Percentiles rank a stretch among this genome's conserved stretches.
Evolutionary conservation across 2,888 invertebrate genomes (phyloP).

Genomic region (Drosophila peninsularis): DNA sequence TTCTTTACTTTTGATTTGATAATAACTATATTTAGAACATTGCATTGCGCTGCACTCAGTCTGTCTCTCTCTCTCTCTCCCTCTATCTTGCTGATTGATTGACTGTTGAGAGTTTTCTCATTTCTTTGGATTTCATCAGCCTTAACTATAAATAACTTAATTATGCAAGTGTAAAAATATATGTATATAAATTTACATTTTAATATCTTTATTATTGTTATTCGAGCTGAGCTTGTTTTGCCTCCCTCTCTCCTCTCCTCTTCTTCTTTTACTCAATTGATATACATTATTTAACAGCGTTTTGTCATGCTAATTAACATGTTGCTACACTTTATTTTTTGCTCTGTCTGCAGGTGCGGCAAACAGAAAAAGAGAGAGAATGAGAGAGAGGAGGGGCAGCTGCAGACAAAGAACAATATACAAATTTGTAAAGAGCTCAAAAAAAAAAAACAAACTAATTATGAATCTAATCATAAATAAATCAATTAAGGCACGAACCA

Average conservation of each 20-base stretch:
- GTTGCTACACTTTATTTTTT: conserved; percentile 15
- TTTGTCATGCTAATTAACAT: conserved; percentile 40
- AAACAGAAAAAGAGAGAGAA: background rate
- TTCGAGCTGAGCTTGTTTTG: conserved; percentile 49
- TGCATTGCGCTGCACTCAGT: conserved; percentile 28
- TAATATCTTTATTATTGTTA: conserved; percentile 36
- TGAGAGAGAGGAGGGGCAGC: background rate
- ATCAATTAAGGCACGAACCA: conserved; percentile 61
- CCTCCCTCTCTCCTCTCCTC: background rate
- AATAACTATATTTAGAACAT: conserved; percentile 65
- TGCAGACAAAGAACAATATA: conserved; percentile 1
- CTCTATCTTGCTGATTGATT: conserved; percentile 39
- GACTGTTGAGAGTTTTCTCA: conserved; percentile 32
- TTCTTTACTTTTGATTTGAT: conserved; percentile 56
- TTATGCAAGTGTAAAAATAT: conserved; percentile 13
- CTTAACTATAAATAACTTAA: conserved; percentile 36
- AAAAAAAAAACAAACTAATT: conserved; percentile 46
- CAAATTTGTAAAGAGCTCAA: conserved; percentile 33
- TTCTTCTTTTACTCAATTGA: conserved; percentile 15
- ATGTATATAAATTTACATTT: conserved; percentile 49
- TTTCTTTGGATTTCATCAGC: conserved; percentile 47
- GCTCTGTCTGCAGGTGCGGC: conserved; percentile 24
- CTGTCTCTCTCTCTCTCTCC: background rate
- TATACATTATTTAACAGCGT: conserved; percentile 21
- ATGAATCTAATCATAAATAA: conserved; percentile 66